Base-by-base conservation (phyloP, 2,113 vertebrate genomes). In the Ctenomys sociabilis region DNA sequence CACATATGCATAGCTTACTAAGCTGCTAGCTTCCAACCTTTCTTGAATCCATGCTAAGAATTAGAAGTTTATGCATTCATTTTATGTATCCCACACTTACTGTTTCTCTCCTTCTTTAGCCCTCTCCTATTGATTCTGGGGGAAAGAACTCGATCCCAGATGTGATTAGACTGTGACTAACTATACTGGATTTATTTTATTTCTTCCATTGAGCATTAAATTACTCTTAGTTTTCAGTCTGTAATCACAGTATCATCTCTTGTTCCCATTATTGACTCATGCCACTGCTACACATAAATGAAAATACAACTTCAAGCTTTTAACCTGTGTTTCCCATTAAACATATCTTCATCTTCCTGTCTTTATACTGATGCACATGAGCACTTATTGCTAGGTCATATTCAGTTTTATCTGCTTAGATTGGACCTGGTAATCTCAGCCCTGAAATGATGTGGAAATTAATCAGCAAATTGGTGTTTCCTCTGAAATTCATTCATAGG, bases 401-500 rank as follows among this genome's bases (percentile, higher is more conserved):
- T 91, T 92, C 61, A 87, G 64, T 75, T 91, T 73, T 54, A 22
- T 75, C 17, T 94, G 80, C 81, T 86, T 64, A 49, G 19, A 94
- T 80, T 87, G 72, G 13, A 91, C 30, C 30, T 49, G 57, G 30
- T 72, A 6, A 94, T 91, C 70, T 88, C 17, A 90, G 16, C 49
- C 66, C 26, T 24, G 52, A 93, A 94, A 64, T 40, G 26, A 64
- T 73, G 40, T 52, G 84, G 57, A 85, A 85, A 85, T 85, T 66
- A 92, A 66, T 94, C 40, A 85, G 40, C 49, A 1, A 64, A 61
- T 35, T 90, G 64, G 12, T 68, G 92, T 2, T 82, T 90, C 54
- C 35, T 96, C 64, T 78, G 32, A 87, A 68, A 35, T 73, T 82
- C 59, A 88, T 45, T 13, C 7, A 35, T 73, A 17, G 21, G 68